phyloP scores from a whole-genome alignment of 2,113 vertebrate species.

The Psettodes erumei region DNA sequence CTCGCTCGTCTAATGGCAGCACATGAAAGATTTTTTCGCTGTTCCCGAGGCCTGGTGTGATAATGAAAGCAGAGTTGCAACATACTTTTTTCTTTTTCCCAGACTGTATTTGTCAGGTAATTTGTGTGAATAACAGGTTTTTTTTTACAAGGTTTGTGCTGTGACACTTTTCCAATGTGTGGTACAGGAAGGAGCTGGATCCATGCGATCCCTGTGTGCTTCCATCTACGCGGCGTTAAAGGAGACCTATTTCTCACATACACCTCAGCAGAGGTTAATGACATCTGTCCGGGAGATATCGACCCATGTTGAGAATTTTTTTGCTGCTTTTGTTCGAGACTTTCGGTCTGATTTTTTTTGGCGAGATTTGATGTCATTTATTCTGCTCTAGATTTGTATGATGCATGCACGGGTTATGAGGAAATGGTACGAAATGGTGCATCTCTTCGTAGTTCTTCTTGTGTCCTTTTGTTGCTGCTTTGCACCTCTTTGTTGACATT shows the following conservation, averaged over 20 bases:
- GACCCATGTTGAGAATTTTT: not conserved
- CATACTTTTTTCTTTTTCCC: slow-evolving; percentile 8
- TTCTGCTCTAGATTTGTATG: too few species aligned
- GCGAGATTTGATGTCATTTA: too few species aligned
- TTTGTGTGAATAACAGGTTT: slow-evolving; percentile 42
- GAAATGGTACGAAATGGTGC: not conserved
- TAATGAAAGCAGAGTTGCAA: slow-evolving; percentile 13
- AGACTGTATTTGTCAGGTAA: slow-evolving; percentile 18
- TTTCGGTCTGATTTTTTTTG: slow-evolving; percentile 7
- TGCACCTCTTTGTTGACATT: too few species aligned
- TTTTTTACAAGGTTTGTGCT: slow-evolving; percentile 24
- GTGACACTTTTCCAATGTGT: slow-evolving; percentile 1
- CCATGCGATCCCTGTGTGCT: too few species aligned
- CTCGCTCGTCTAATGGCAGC: slow-evolving; percentile 28
- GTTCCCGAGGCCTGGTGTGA: slow-evolving; percentile 6
- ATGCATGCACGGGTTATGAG: not conserved
- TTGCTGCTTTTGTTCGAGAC: not conserved
- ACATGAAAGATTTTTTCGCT: slow-evolving; percentile 26
- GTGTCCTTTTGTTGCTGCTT: not conserved
- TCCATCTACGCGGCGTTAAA: not conserved
- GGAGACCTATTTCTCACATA: not conserved
- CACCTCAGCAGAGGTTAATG: not conserved
- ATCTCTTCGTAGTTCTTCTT: not conserved
- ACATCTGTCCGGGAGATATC: not conserved
- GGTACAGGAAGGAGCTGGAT: not conserved